A percentile compares a stretch with the other conserved stretches of the same genome.
Conservation (phyloP, 2,888 invertebrate species). For the Volucella inanis region DNA sequence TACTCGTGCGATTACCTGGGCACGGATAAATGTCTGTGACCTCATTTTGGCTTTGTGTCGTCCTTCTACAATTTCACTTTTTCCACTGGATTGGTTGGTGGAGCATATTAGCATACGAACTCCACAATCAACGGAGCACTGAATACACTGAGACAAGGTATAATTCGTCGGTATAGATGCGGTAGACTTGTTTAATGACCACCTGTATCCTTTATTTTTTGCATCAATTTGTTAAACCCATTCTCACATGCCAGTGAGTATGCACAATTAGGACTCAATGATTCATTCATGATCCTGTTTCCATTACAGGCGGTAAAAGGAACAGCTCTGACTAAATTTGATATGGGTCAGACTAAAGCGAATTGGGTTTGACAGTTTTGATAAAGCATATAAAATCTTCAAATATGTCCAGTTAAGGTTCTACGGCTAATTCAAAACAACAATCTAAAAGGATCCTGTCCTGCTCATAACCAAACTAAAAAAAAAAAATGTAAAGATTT, state of each 20-base stretch:
- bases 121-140: background rate
- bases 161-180: background rate
- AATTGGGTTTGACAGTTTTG: constrained; percentile 1
- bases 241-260: constrained; percentile 33
- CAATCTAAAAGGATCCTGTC: no score
- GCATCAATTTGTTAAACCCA: constrained; percentile 5
- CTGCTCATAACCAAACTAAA: no score
- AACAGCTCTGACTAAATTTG: constrained; percentile 22
- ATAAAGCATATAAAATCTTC: no score
- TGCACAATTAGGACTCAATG: constrained; percentile 34
- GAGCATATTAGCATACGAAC: background rate
- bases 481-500: no score
- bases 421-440: no score
- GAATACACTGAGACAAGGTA: constrained; percentile 13
- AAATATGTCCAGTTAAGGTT: no score
- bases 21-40: constrained; percentile 20
- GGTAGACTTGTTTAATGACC: constrained; percentile 21
- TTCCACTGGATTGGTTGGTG: constrained; percentile 9
- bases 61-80: constrained; percentile 47
- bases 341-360: background rate
- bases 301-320: constrained; percentile 5
- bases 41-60: constrained; percentile 42
- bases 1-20: background rate
- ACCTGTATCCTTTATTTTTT: constrained; percentile 45
- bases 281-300: constrained; percentile 33